Percentiles rank a stretch among this genome's conserved stretches.
Conservation (phyloP, 2,113 vertebrate species). For the Candoia aspera region DNA sequence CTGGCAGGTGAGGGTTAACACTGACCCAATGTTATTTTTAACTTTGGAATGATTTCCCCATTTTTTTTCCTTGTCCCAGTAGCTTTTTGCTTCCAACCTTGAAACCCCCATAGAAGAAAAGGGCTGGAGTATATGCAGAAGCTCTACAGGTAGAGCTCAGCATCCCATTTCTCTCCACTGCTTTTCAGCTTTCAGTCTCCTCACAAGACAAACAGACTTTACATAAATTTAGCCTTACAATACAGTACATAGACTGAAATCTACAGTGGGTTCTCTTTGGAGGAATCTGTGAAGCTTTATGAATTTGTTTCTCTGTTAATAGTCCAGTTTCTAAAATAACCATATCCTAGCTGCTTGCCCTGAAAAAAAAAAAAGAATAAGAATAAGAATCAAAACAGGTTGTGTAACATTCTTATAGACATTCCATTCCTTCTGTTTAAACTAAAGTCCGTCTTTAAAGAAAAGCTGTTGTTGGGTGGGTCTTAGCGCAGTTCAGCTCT, state of each 20-base stretch:
- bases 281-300: not conserved
- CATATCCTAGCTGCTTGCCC: not conserved
- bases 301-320: not conserved
- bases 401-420: conserved; percentile 50
- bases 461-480: conserved; percentile 44
- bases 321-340: not conserved
- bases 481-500: conserved; percentile 14
- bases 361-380: conserved; percentile 12
- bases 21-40: not conserved
- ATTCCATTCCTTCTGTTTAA: conserved; percentile 30
- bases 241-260: not conserved
- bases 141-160: not conserved
- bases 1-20: not conserved
- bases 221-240: not conserved
- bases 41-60: not conserved
- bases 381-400: conserved; percentile 39
- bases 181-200: not conserved
- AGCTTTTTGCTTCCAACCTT: not conserved
- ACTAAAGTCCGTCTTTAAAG: not conserved
- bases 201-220: not conserved
- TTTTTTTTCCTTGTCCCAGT: not conserved
- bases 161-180: not conserved
- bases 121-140: not conserved
- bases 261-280: not conserved
- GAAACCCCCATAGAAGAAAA: not conserved